Evolutionary conservation across 1,140 invertebrate genomes (phyloP).

Genomic region (Adoxophyes honmai): DNA sequence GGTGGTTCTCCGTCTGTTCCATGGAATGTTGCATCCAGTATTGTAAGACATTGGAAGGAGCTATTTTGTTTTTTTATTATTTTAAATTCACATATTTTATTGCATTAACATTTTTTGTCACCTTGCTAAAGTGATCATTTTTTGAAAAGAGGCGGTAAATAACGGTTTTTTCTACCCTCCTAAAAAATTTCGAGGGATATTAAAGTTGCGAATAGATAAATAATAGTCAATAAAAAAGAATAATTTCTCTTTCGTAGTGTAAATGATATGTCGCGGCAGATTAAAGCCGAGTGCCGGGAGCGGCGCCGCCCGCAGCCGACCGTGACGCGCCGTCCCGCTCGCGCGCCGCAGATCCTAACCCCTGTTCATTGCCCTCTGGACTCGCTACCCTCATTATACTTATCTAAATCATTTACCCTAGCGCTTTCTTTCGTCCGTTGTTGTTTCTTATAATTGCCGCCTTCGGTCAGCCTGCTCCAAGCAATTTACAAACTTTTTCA

Average conservation of each 20-base stretch:
- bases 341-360: conserved; percentile 29
- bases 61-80: conserved; percentile 4
- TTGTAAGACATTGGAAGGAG: conserved; percentile 45
- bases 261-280: too few species aligned
- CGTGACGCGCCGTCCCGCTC: conserved; percentile 27
- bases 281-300: not conserved
- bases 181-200: too few species aligned
- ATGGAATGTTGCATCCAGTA: conserved; percentile 58
- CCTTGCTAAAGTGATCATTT: too few species aligned
- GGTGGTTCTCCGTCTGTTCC: conserved; percentile 55
- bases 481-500: too few species aligned
- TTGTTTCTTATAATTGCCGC: too few species aligned
- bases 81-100: not conserved
- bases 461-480: too few species aligned
- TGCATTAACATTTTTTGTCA: too few species aligned
- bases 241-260: too few species aligned
- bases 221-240: too few species aligned
- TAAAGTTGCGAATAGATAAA: too few species aligned
- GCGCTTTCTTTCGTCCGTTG: not conserved
- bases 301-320: conserved; percentile 1
- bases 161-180: too few species aligned
- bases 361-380: conserved; percentile 35
- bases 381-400: conserved; percentile 13
- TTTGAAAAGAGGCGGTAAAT: too few species aligned
- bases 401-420: conserved; percentile 14